These are phyloP conservation scores for Hydropsyche tenuis DNA, from an alignment of 1,140 invertebrate species.

Conservation along the genomic window DNA sequence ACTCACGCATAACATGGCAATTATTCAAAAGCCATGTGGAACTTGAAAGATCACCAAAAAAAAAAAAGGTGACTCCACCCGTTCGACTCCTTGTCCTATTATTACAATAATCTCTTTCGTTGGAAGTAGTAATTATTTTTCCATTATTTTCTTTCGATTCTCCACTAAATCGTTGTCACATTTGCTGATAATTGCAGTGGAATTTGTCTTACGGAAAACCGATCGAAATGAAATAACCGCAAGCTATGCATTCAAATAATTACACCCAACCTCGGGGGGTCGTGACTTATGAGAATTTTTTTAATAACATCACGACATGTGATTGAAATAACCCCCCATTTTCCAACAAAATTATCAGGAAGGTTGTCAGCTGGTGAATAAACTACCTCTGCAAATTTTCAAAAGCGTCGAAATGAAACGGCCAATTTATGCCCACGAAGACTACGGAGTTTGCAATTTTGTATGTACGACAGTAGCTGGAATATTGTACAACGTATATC, in stretches of 20 bases:
- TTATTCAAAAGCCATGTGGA: slow-evolving; percentile 10
- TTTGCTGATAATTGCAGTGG: background rate
- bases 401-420: too few relatives aligned
- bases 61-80: background rate
- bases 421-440: too few relatives aligned
- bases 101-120: slow-evolving; percentile 14
- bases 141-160: slow-evolving; percentile 23
- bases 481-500: background rate
- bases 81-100: background rate
- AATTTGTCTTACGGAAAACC: slow-evolving; percentile 4
- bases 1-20: slow-evolving; percentile 23
- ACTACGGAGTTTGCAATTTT: too few relatives aligned
- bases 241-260: too few relatives aligned
- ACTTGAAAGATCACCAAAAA: background rate
- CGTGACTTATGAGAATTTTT: too few relatives aligned
- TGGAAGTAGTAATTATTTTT: slow-evolving; percentile 26
- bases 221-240: too few relatives aligned
- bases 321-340: too few relatives aligned
- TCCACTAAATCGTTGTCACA: slow-evolving; percentile 1
- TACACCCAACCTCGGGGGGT: too few relatives aligned
- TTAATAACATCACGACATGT: too few relatives aligned
- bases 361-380: too few relatives aligned
- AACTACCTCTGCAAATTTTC: too few relatives aligned
- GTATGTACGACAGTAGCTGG: background rate
- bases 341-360: too few relatives aligned